phyloP scores from a whole-genome alignment of 2,797 vertebrate species.

The Ceryle rudis region DNA sequence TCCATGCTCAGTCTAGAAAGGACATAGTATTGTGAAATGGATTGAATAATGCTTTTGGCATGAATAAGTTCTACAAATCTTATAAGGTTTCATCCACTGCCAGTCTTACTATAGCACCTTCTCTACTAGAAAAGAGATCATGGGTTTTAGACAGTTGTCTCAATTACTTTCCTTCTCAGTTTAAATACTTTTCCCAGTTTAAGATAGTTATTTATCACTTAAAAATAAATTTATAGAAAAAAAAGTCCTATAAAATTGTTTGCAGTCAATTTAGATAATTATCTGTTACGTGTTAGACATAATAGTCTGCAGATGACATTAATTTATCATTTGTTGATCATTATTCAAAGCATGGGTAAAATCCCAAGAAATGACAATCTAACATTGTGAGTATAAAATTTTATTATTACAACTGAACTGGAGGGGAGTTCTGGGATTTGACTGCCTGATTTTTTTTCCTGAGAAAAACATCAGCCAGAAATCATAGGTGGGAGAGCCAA shows the following conservation, averaged over 20 bases:
- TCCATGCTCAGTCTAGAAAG: neutral
- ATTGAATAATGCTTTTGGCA: neutral
- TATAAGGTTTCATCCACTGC: neutral
- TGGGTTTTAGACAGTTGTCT: slow-evolving; percentile 8
- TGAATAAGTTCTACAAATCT: neutral
- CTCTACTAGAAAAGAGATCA: neutral
- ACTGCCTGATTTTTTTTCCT: neutral
- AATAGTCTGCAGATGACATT: neutral
- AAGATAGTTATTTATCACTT: neutral
- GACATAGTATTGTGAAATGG: neutral
- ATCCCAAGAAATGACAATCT: neutral
- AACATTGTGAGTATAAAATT: neutral
- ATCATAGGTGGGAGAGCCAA: neutral
- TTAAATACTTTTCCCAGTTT: neutral
- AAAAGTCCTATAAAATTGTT: neutral
- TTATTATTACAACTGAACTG: neutral
- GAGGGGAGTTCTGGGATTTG: neutral
- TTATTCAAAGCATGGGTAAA: neutral
- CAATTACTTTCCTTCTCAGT: neutral
- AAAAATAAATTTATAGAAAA: neutral
- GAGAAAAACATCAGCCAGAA: neutral
- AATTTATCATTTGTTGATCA: neutral
- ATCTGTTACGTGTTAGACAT: neutral
- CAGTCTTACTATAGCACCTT: neutral
- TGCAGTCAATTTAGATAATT: neutral